Evolutionary conservation across 2,113 vertebrate genomes (phyloP).

Genomic region (Oenanthe oenanthe): DNA sequence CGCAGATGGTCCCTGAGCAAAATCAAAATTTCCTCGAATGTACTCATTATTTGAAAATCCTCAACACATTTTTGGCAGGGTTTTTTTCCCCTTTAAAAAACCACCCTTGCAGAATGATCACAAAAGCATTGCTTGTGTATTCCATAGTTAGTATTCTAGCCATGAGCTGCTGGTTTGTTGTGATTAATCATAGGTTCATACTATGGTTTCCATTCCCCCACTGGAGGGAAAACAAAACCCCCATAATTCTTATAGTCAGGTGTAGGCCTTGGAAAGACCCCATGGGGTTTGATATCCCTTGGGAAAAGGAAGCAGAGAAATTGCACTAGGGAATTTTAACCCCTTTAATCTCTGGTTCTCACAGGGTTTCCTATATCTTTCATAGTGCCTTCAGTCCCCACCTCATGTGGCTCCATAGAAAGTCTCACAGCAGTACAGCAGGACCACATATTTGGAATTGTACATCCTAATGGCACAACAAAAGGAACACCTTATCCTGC

Average conservation of each 20-base stretch:
- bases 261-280: neutral
- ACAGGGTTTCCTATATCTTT: neutral
- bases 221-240: neutral
- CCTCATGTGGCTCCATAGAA: neutral
- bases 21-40: conserved; percentile 68
- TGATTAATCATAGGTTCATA: conserved; percentile 47
- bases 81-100: neutral
- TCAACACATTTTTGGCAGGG: conserved; percentile 62
- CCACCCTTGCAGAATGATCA: conserved; percentile 40
- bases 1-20: conserved; percentile 68
- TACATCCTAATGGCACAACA: neutral
- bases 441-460: fast-evolving
- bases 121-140: conserved; percentile 38
- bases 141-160: conserved; percentile 40
- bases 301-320: neutral
- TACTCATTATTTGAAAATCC: conserved; percentile 70
- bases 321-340: neutral
- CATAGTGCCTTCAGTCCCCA: neutral
- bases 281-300: neutral
- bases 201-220: conserved; percentile 6
- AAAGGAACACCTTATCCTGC: fast-evolving
- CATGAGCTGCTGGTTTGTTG: conserved; percentile 31
- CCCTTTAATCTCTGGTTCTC: neutral
- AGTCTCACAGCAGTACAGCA: neutral
- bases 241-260: neutral